A percentile compares a stretch with the other conserved stretches of the same genome.
These are phyloP conservation scores for Hypotaenidia okinawae DNA, from an alignment of 2,797 vertebrate species.

Conservation along the genomic window DNA sequence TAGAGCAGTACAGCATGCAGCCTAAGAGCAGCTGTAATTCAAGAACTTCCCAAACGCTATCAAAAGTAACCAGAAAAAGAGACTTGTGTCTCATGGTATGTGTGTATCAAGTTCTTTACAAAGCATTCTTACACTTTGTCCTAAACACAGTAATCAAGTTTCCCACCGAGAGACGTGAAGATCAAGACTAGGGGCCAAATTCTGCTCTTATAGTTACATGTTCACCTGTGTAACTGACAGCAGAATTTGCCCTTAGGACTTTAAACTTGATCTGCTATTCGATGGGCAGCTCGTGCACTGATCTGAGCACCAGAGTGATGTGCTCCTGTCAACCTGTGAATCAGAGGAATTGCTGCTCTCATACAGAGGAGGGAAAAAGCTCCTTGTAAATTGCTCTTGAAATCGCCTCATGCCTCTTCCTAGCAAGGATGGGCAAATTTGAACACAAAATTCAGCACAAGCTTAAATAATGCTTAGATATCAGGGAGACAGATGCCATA, in stretches of 20 bases:
- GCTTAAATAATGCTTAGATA: slow-evolving; percentile 55
- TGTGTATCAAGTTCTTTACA: slow-evolving; percentile 47
- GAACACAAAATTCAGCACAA: slow-evolving; percentile 46
- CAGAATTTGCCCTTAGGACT: slow-evolving; percentile 75
- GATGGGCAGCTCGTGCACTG: slow-evolving; percentile 64
- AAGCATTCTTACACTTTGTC: slow-evolving; percentile 50
- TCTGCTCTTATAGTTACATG: slow-evolving; percentile 66
- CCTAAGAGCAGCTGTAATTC: slow-evolving; percentile 4
- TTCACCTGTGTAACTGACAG: slow-evolving; percentile 76
- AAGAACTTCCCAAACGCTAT: slow-evolving; percentile 28
- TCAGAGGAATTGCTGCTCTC: slow-evolving; percentile 69
- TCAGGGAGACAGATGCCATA: slow-evolving; percentile 43
- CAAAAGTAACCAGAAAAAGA: slow-evolving; percentile 23
- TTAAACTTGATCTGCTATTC: slow-evolving; percentile 73
- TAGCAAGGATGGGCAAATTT: slow-evolving; percentile 23
- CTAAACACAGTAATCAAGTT: slow-evolving; percentile 69
- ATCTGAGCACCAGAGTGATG: slow-evolving; percentile 71
- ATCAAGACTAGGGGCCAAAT: slow-evolving; percentile 71
- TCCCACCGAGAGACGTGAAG: slow-evolving; percentile 62
- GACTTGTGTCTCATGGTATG: neutral
- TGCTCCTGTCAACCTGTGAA: slow-evolving; percentile 74
- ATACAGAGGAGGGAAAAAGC: slow-evolving; percentile 48
- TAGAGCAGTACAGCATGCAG: neutral
- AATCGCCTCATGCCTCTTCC: slow-evolving; percentile 36
- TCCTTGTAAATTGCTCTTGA: slow-evolving; percentile 64